These are phyloP conservation scores for Iguana delicatissima DNA, from an alignment of 2,797 vertebrate genomes.

Conservation along the genomic window DNA sequence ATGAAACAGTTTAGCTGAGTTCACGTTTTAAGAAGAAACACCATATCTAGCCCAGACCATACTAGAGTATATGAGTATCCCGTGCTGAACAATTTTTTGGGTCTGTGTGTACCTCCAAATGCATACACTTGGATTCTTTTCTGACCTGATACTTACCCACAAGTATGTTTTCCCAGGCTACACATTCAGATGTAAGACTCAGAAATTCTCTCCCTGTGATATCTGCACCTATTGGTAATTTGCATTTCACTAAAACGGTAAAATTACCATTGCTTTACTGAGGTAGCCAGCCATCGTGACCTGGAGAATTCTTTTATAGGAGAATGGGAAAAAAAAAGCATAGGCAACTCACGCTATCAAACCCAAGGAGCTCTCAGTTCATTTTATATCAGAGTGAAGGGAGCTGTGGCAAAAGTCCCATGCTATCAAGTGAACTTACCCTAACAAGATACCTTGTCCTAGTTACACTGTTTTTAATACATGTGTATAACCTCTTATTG, in stretches of 20 bases:
- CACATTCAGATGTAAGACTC: not conserved
- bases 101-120: not conserved
- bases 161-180: not conserved
- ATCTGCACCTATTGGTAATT: not conserved
- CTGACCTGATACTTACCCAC: not conserved
- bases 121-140: not conserved
- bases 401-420: not conserved
- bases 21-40: not conserved
- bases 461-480: not conserved
- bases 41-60: too few relatives aligned
- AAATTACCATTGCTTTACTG: not conserved
- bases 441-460: not conserved
- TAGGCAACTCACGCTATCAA: not conserved
- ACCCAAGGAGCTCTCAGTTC: not conserved
- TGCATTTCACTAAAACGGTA: not conserved
- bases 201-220: not conserved
- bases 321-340: not conserved
- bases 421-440: not conserved
- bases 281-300: not conserved
- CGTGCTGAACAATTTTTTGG: not conserved
- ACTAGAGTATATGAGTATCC: not conserved
- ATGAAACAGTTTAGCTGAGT: not conserved
- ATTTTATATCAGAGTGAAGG: not conserved
- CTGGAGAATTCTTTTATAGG: not conserved
- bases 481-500: not conserved